Evolutionary conservation across 2,888 invertebrate species (phyloP), one percentile per base, ranked within the genome.

Genomic region (Dasysyrphus tricinctus): DNA sequence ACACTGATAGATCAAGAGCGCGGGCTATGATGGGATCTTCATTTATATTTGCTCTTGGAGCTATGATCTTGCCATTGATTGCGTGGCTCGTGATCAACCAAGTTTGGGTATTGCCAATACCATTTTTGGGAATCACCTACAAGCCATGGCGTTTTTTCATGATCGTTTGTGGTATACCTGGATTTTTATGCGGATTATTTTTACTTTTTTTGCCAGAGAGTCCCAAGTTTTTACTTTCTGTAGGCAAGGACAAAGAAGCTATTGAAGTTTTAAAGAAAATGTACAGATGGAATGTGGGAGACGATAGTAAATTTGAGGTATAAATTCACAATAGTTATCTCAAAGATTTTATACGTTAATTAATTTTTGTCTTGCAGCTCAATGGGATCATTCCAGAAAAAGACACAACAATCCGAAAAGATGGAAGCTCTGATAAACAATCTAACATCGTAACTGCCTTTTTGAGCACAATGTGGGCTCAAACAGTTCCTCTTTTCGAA

Each of bases 1-100:
- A 94, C 82, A 92, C 92, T 67, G 90, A 92, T 72, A 90, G 90
- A 39, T 91, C 92, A 34, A 91, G 94, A 12, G 92, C 94, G 1
- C 93, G 93, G 89, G 92, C 91, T 14, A 90, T 92, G 51, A 90
- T 92, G 90, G 90, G 90, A 24, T 89, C 91, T 0, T 89, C 91
- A 5, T 89, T 91, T 34, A 90, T 91, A 77, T 91, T 91, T 77
- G 91, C 91, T 7, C 47, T 91, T 8, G 90, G 90, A 14, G 90
- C 90, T 37, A 90, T 91, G 85, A 87, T 89, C 14, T 84, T 92
- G 84, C 92, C 92, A 24, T 83, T 89, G 14, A 73, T 91, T 16
- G 91, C 91, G 5, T 91, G 90, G 89, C 16, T 90, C 11, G 89
- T 92, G 8, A 90, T 92, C 29, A 91, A 91, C 74, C 90, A 90